Evolutionary conservation across 2,113 vertebrate genomes (phyloP), one percentile per base, ranked within the genome.

Genomic region (Macrotus californicus): DNA sequence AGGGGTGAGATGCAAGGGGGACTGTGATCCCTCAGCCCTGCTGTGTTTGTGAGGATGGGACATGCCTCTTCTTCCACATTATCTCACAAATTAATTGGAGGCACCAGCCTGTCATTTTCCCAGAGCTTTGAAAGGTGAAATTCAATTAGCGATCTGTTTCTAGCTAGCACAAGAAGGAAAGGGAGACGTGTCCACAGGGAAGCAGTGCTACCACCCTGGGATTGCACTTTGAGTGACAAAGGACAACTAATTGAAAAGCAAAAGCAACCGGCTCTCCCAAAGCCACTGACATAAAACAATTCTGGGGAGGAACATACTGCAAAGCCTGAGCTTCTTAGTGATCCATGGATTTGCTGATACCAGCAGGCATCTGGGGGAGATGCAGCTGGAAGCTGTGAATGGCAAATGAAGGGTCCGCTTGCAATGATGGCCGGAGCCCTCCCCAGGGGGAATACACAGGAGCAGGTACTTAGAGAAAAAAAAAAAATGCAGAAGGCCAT

Each of bases 81-180:
- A 2, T 29, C 22, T 52, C 41, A 34, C 86, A 41, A 87, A 76
- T 81, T 85, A 87, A 87, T 36, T 85, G 91, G 83, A 93, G 48
- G 52, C 34, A 15, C 16, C 3, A 81, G 86, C 31, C 48, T 76
- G 70, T 73, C 92, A 72, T 79, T 67, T 77, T 31, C 41, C 19
- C 36, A 26, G 79, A 96, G 70, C 59, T 24, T 5, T 59, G 67
- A 73, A 75, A 95, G 72, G 92, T 69, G 59, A 96, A 92, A 97
- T 93, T 95, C 88, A 94, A 64, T 90, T 46, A 96, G 87, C 2
- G 4, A 64, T 79, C 88, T 95, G 76, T 95, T 85, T 88, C 80
- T 13, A 72, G 61, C 6, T 7, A 94, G 67, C 26, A 24, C 19
- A 43, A 75, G 43, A 14, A 69, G 64, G 85, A 56, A 59, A 69